A percentile compares a stretch with the other conserved stretches of the same genome.
Evolutionary conservation across 2,888 invertebrate genomes (phyloP).

Genomic region (Luperina nickerlii): DNA sequence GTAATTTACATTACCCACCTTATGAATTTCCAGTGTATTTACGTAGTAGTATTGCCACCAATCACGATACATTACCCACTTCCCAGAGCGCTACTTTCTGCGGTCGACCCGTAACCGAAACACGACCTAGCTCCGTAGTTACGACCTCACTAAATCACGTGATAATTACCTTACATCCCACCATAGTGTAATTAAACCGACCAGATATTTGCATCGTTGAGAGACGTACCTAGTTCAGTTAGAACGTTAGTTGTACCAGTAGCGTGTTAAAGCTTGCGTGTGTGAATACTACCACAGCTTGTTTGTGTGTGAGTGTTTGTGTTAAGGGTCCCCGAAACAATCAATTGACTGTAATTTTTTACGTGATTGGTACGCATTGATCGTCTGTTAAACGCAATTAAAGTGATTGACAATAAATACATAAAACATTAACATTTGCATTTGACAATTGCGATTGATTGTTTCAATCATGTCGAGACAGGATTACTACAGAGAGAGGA

Average conservation of each 20-base stretch:
- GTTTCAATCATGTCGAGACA: neutral
- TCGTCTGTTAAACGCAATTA: neutral
- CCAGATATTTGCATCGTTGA: constrained; percentile 47
- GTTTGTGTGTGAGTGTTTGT: neutral
- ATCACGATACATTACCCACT: constrained; percentile 33
- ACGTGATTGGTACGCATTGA: neutral
- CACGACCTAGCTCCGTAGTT: constrained; percentile 17
- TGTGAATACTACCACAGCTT: neutral
- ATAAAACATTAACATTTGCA: too few relatives aligned
- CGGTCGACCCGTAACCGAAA: constrained; percentile 33
- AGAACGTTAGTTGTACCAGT: neutral
- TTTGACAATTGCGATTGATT: too few relatives aligned
- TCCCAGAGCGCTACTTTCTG: constrained; percentile 28
- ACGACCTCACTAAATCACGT: constrained; percentile 51
- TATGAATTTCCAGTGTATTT: neutral
- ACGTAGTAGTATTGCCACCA: constrained; percentile 12
- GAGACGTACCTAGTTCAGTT: constrained; percentile 19
- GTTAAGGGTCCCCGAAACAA: neutral
- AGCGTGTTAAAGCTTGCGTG: neutral
- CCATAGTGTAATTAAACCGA: constrained; percentile 45
- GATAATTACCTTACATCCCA: constrained; percentile 46
- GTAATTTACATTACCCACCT: neutral
- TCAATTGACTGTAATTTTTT: neutral
- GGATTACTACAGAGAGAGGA: neutral
- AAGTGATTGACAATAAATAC: neutral